Percentiles rank a stretch among this genome's conserved stretches.
These are phyloP conservation scores for Cryptosula pallasiana DNA, from an alignment of 2,888 invertebrate genomes.

Conservation along the genomic window DNA sequence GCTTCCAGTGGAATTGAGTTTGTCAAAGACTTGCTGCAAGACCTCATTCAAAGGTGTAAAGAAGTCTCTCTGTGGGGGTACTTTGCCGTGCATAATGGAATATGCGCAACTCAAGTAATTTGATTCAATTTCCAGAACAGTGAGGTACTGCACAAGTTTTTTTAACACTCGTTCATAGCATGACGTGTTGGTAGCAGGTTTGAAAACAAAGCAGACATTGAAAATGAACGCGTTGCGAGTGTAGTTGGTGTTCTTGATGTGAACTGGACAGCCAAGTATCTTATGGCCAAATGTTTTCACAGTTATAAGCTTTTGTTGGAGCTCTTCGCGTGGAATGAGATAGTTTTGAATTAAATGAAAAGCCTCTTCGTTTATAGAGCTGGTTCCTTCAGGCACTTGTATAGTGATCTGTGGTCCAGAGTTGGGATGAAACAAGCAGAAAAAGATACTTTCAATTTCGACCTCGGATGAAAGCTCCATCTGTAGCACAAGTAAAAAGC, in stretches of 20 bases:
- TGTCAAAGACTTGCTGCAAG: constrained; percentile 71
- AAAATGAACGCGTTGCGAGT: constrained; percentile 90
- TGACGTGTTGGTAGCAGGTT: constrained; percentile 78
- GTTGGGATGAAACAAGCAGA: neutral
- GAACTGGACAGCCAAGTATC: constrained; percentile 85
- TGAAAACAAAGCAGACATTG: constrained; percentile 90
- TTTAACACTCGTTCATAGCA: constrained; percentile 91
- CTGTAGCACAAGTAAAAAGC: no score
- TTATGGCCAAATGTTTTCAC: constrained; percentile 78
- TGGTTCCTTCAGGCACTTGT: constrained; percentile 58
- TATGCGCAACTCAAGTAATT: neutral
- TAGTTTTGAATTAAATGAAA: constrained; percentile 91
- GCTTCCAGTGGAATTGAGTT: constrained; percentile 73
- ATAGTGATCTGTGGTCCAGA: neutral
- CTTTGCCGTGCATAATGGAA: neutral
- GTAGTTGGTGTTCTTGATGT: constrained; percentile 76
- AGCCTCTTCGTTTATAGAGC: constrained; percentile 83
- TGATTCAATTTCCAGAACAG: constrained; percentile 54
- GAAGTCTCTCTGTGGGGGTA: neutral
- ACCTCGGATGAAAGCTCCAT: neutral
- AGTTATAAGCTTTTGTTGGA: constrained; percentile 82
- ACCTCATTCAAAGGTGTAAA: constrained; percentile 63
- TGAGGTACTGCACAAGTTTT: constrained; percentile 85
- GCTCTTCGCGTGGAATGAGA: constrained; percentile 88
- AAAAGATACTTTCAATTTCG: constrained; percentile 18